Percentiles rank a stretch among this genome's conserved stretches.
These are phyloP conservation scores for Oxystoma pomonae DNA, from an alignment of 2,888 invertebrate species.

Conservation along the genomic window DNA sequence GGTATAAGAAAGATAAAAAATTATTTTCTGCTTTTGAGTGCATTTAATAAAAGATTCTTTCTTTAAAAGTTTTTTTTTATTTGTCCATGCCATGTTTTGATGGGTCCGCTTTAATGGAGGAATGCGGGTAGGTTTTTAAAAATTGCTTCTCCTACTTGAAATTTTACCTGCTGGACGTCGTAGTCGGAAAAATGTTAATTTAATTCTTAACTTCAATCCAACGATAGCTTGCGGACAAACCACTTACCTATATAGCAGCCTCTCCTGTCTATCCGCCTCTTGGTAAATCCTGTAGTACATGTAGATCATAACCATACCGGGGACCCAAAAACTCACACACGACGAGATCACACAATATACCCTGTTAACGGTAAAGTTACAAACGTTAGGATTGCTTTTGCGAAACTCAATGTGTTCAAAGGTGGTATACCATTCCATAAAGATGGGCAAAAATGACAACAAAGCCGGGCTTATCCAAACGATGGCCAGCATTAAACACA, in stretches of 20 bases:
- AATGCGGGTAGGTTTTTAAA: no score
- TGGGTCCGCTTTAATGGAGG: no score
- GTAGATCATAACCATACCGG: slow-evolving; percentile 87
- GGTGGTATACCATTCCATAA: slow-evolving; percentile 93
- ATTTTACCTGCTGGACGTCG: no score
- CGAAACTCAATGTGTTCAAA: slow-evolving; percentile 69
- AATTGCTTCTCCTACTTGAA: no score
- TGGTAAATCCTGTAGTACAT: slow-evolving; percentile 88
- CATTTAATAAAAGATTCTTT: no score
- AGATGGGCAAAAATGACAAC: slow-evolving; percentile 92
- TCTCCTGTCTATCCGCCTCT: slow-evolving; percentile 80
- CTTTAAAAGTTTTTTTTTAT: no score
- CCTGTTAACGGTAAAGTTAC: slow-evolving; percentile 81
- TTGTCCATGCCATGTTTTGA: no score
- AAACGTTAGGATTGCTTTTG: slow-evolving; percentile 65
- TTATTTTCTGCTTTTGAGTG: no score
- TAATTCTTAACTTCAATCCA: no score
- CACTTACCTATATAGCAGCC: slow-evolving; percentile 78
- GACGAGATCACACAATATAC: slow-evolving; percentile 85
- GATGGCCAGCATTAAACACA: slow-evolving; percentile 77
- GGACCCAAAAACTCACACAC: slow-evolving; percentile 90
- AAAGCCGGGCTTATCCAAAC: slow-evolving; percentile 92
- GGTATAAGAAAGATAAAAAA: no score
- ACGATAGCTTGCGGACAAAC: no score
- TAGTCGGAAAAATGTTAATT: no score